These are phyloP conservation scores for Hydrozoanthus tunicans DNA, from an alignment of 64 coral and sea anemone genomes.

Conservation along the genomic window DNA sequence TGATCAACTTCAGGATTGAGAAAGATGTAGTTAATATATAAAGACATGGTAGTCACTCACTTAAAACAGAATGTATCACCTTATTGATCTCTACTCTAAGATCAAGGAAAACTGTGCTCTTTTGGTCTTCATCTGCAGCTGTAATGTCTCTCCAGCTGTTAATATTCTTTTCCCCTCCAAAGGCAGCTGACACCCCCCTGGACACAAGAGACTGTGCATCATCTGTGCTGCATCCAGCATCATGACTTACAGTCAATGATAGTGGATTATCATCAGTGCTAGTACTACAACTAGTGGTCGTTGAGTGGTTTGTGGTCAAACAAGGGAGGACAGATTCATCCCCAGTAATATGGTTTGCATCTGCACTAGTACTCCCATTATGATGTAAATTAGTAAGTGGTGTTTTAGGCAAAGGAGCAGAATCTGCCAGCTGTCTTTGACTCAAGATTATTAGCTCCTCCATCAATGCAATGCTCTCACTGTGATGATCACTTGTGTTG, in stretches of 20 bases:
- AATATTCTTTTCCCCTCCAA: background rate
- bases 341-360: background rate
- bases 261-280: background rate
- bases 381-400: background rate
- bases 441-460: slow-evolving; percentile 21
- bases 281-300: background rate
- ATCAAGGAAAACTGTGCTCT: slow-evolving; percentile 49
- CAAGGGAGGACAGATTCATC: background rate
- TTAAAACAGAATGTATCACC: background rate
- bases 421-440: slow-evolving; percentile 41
- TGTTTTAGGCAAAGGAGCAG: slow-evolving; percentile 20
- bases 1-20: too few species aligned
- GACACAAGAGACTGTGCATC: slow-evolving; percentile 2
- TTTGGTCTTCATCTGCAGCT: slow-evolving; percentile 12
- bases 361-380: background rate
- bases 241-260: background rate
- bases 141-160: slow-evolving; percentile 49
- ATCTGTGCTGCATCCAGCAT: slow-evolving; percentile 5
- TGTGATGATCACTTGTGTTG: slow-evolving; percentile 29
- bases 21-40: too few species aligned
- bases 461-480: slow-evolving; percentile 45
- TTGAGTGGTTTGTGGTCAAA: background rate
- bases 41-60: background rate
- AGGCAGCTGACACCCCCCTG: slow-evolving; percentile 35
- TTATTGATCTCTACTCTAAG: slow-evolving; percentile 7